A percentile compares a stretch with the other conserved stretches of the same genome.
Conservation (phyloP, 2,113 vertebrate genomes). For the Scatophagus argus region DNA sequence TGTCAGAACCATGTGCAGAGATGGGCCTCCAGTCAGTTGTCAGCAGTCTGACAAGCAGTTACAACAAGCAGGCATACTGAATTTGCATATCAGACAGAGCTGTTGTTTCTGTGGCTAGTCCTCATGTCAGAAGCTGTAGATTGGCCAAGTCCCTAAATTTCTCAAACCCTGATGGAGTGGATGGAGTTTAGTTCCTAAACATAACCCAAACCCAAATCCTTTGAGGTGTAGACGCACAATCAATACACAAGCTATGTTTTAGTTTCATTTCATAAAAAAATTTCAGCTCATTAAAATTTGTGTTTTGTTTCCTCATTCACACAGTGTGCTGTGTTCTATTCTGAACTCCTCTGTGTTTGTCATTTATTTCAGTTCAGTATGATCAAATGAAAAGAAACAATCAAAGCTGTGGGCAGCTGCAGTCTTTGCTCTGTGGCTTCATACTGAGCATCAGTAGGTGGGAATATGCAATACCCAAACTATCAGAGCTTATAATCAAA, state of each 20-base stretch:
- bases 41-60: neutral
- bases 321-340: conserved; percentile 5
- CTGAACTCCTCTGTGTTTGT: conserved; percentile 12
- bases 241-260: neutral
- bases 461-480: conserved; percentile 18
- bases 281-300: neutral
- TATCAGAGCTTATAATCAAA: conserved; percentile 35
- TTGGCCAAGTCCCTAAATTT: neutral
- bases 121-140: neutral
- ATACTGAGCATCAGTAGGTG: conserved; percentile 20
- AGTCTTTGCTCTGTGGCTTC: conserved; percentile 29
- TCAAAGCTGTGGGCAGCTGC: conserved; percentile 37
- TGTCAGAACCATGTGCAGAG: neutral
- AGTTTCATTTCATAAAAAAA: neutral
- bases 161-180: neutral
- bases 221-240: neutral
- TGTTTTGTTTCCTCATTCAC: neutral
- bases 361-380: conserved; percentile 20
- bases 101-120: neutral
- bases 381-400: conserved; percentile 24
- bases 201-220: neutral
- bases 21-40: neutral
- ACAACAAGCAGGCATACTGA: neutral
- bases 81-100: neutral
- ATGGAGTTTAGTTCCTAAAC: neutral